Evolutionary conservation across 2,888 invertebrate genomes (phyloP).

Genomic region (Linyphia triangularis): DNA sequence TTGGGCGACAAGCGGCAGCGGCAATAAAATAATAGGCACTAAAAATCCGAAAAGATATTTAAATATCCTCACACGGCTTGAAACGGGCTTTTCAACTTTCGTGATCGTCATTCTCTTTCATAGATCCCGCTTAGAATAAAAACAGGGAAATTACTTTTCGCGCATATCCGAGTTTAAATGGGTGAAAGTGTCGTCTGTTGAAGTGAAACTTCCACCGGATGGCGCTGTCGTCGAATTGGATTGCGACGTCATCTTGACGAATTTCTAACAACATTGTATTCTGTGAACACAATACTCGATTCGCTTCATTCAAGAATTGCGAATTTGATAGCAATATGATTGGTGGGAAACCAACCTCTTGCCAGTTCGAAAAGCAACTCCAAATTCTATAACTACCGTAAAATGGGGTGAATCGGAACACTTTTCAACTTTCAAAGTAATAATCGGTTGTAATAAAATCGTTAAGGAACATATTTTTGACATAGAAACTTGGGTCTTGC

Average conservation of each 20-base stretch:
- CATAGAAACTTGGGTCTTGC: no score
- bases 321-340: not conserved
- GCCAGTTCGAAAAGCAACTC: no score
- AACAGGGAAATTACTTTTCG: not conserved
- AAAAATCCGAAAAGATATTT: slow-evolving; percentile 58
- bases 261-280: not conserved
- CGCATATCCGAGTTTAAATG: not conserved
- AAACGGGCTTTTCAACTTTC: not conserved
- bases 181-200: not conserved
- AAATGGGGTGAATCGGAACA: no score
- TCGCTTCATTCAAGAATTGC: not conserved
- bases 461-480: no score
- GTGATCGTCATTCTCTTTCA: slow-evolving; percentile 1
- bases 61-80: slow-evolving; percentile 31
- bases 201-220: not conserved
- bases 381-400: no score
- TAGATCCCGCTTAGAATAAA: slow-evolving; percentile 1
- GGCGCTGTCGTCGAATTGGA: slow-evolving; percentile 22
- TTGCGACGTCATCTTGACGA: not conserved
- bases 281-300: not conserved
- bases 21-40: slow-evolving; percentile 38
- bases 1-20: slow-evolving; percentile 14
- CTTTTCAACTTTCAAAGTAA: no score
- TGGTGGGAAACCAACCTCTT: no score
- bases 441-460: no score